A percentile compares a stretch with the other conserved stretches of the same genome.
These are phyloP conservation scores for Pollenia labialis DNA, from an alignment of 2,888 invertebrate species.

Conservation along the genomic window DNA sequence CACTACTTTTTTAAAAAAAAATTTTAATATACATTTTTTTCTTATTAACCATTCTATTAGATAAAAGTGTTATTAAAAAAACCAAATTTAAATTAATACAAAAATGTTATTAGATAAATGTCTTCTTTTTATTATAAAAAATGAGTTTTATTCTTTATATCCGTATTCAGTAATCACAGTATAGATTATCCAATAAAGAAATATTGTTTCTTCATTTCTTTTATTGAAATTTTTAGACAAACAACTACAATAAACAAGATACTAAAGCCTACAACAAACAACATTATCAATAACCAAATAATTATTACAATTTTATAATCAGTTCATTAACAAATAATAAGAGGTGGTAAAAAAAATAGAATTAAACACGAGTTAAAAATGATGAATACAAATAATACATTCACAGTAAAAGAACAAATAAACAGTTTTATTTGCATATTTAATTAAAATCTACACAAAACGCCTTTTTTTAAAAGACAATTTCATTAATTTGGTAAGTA, in stretches of 20 bases:
- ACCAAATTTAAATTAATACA: background rate
- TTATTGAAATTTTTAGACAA: background rate
- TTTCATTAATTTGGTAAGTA: too few relatives aligned
- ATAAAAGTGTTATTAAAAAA: constrained; percentile 25
- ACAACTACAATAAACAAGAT: background rate
- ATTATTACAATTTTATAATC: constrained; percentile 30
- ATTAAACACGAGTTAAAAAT: background rate
- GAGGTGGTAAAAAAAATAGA: background rate
- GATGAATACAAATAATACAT: background rate
- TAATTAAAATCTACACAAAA: too few relatives aligned
- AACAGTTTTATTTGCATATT: too few relatives aligned
- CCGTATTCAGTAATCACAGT: background rate
- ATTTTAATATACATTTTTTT: constrained; percentile 13
- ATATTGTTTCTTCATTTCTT: too few relatives aligned
- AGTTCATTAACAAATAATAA: constrained; percentile 20
- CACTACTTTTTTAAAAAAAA: background rate
- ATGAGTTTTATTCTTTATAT: background rate
- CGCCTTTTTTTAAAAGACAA: too few relatives aligned
- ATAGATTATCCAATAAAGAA: too few relatives aligned
- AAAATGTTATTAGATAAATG: constrained; percentile 40
- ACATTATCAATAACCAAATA: constrained; percentile 35
- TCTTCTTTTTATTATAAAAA: constrained; percentile 6
- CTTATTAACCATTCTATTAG: constrained; percentile 27
- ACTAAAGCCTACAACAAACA: background rate
- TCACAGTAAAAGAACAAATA: too few relatives aligned